phyloP scores from a whole-genome alignment of 2,888 invertebrate species.

The Pherbina coryleti region DNA sequence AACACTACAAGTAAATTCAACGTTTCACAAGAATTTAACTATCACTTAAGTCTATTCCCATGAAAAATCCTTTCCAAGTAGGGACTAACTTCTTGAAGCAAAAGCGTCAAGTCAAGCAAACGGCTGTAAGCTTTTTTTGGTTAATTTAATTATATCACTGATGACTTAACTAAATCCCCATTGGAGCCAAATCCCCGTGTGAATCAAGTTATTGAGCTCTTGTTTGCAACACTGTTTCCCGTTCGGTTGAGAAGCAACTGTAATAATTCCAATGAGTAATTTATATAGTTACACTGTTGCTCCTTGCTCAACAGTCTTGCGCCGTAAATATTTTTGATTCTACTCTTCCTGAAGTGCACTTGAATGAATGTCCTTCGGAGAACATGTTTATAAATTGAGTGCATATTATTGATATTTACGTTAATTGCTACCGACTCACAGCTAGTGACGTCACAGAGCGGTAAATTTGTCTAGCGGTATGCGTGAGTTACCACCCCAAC shows the following conservation, averaged over 20 bases:
- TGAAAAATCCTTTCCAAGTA: too few relatives aligned
- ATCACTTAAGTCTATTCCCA: too few relatives aligned
- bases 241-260: neutral
- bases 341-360: neutral
- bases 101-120: too few relatives aligned
- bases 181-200: neutral
- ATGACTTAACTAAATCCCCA: neutral
- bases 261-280: neutral
- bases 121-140: too few relatives aligned
- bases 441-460: neutral
- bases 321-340: neutral
- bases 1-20: too few relatives aligned
- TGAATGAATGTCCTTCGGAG: constrained; percentile 2
- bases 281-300: neutral
- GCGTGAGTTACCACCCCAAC: too few relatives aligned
- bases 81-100: too few relatives aligned
- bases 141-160: neutral
- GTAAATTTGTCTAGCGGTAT: neutral
- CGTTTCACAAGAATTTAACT: too few relatives aligned
- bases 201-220: too few relatives aligned
- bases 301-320: neutral
- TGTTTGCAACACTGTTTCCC: neutral
- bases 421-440: neutral
- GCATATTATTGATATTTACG: neutral
- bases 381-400: neutral